phyloP scores from a whole-genome alignment of 2,888 invertebrate genomes.

The Thera obeliscata region DNA sequence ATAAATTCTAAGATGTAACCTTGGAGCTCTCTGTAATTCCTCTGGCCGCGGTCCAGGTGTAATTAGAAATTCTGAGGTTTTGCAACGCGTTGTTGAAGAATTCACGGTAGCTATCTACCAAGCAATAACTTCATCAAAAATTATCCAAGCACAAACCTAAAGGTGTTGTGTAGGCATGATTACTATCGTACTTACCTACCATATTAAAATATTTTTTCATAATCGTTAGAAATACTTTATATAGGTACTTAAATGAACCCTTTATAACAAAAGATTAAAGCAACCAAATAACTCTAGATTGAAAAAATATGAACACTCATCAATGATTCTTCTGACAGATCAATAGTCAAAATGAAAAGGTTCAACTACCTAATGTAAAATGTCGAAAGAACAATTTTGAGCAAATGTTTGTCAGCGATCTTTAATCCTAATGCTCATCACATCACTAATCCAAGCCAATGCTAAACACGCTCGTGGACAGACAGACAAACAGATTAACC shows the following conservation, averaged over 20 bases:
- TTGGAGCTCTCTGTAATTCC: slow-evolving; percentile 17
- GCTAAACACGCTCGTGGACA: slow-evolving; percentile 42
- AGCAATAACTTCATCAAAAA: background rate
- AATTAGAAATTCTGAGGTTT: slow-evolving; percentile 30
- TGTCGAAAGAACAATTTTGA: slow-evolving; percentile 1
- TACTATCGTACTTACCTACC: no score
- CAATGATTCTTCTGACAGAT: no score
- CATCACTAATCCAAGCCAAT: slow-evolving; percentile 20
- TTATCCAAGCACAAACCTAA: background rate
- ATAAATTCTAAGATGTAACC: slow-evolving; percentile 4
- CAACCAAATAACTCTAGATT: no score
- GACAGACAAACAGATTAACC: slow-evolving; percentile 58
- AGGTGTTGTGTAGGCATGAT: no score
- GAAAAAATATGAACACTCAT: no score
- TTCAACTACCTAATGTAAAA: no score
- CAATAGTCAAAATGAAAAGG: no score
- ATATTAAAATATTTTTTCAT: no score
- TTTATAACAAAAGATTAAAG: no score
- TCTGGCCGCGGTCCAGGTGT: slow-evolving; percentile 44
- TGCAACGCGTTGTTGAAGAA: slow-evolving; percentile 11
- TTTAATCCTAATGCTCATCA: slow-evolving; percentile 19
- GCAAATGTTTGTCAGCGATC: slow-evolving; percentile 13
- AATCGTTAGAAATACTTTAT: no score
- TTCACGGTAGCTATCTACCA: background rate
- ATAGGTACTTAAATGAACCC: no score